Evolutionary conservation across 2,888 invertebrate genomes (phyloP).

Genomic region (Rhodophaea formosa): DNA sequence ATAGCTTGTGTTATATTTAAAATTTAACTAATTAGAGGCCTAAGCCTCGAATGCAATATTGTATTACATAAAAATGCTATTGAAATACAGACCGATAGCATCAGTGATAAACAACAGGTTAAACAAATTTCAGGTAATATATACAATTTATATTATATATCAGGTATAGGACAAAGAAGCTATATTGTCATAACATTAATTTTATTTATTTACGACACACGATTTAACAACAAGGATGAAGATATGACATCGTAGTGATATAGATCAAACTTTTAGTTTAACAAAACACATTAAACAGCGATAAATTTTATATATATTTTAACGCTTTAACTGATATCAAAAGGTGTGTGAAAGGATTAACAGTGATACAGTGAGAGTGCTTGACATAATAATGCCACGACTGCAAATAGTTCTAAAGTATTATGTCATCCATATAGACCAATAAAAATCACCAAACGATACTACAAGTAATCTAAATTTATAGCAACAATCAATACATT

Average conservation of each 20-base stretch:
- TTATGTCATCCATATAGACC: conserved; percentile 31
- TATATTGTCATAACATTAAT: conserved; percentile 76
- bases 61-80: conserved; percentile 34
- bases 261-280: conserved; percentile 46
- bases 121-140: conserved; percentile 46
- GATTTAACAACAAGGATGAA: conserved; percentile 70
- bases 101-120: conserved; percentile 51
- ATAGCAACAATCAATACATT: not conserved
- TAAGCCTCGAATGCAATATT: conserved; percentile 9
- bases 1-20: conserved; percentile 37
- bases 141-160: conserved; percentile 49
- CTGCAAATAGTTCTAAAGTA: conserved; percentile 23
- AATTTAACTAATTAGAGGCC: conserved; percentile 11
- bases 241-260: conserved; percentile 69
- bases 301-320: conserved; percentile 56
- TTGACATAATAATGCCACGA: conserved; percentile 63
- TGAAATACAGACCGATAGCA: conserved; percentile 51
- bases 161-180: conserved; percentile 52
- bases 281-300: conserved; percentile 51
- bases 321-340: conserved; percentile 50
- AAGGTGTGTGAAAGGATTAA: conserved; percentile 55
- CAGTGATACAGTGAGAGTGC: conserved; percentile 50
- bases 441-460: not conserved
- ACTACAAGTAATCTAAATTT: not conserved
- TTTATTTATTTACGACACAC: conserved; percentile 62